Percentiles rank a stretch among this genome's conserved stretches.
phyloP scores from a whole-genome alignment of 2,113 vertebrate species.

The Cyphomyrus plagiostoma region DNA sequence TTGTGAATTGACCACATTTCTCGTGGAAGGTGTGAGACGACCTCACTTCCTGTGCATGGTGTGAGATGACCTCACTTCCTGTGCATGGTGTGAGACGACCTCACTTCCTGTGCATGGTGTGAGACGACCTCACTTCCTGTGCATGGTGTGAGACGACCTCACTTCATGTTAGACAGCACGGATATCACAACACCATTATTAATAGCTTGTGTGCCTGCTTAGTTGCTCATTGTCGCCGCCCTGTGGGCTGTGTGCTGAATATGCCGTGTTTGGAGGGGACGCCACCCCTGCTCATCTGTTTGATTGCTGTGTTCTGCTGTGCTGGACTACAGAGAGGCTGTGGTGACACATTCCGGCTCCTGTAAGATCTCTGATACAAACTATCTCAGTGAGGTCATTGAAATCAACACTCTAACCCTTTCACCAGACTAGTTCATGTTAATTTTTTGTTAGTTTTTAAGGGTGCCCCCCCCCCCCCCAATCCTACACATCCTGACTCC shows the following conservation, averaged over 20 bases:
- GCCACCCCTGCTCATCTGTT: neutral
- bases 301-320: neutral
- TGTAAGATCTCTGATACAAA: neutral
- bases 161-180: neutral
- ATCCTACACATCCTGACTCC: neutral
- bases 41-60: slow-evolving; percentile 5
- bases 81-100: neutral
- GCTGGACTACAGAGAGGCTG: neutral
- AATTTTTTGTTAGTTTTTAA: too few relatives aligned
- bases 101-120: slow-evolving; percentile 13
- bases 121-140: too few relatives aligned
- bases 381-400: neutral
- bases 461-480: too few relatives aligned
- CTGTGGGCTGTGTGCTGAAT: neutral
- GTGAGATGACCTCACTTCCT: neutral
- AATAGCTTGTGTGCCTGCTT: neutral
- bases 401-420: neutral
- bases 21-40: neutral
- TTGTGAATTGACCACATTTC: neutral
- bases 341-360: neutral
- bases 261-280: neutral
- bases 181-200: neutral
- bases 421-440: neutral
- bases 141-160: neutral
- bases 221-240: neutral